Base-by-base conservation (phyloP, 2,113 vertebrate genomes). In the Cariama cristata region DNA sequence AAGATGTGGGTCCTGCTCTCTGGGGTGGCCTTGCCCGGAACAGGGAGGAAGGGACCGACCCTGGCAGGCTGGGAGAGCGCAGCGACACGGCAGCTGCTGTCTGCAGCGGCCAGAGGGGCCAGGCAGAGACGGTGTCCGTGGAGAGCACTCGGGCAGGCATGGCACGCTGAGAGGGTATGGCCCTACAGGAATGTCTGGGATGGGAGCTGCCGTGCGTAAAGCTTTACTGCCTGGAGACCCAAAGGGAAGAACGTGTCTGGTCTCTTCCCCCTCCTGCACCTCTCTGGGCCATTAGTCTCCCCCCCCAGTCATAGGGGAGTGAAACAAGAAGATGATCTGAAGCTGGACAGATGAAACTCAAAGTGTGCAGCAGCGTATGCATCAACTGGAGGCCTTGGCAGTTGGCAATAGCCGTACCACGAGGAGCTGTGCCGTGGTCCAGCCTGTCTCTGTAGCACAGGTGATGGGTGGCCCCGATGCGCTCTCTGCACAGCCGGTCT, bases 361-460 rank as follows among this genome's bases (percentile, higher is more conserved):
- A 68, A 22, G 56, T 0, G 24, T 62, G 19, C 21, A 11, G 28
- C 59, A 26, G 24, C 35, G 0, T 5, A 5, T 40, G 22, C 33
- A 9, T 32, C 27, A 21, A 44, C 26, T 10, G 68, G 68, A 80
- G 22, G 20, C 42, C 47, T 40, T 14, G 12, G 12, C 38, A 6
- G 45, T 9, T 49, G 67, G 52, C 30, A 27, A 1, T 1, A 17
- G 45, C 10, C 6, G 1, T 30, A 5, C 23, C 35, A 6, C 2
- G 6, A 23, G 73, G 49, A 62, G 58, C 83, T 44, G 26, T 27
- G 49, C 52, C 19, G 0, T 20, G 58, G 30, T 45, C 53, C 83
- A 55, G 1, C 40, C 21, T 20, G 40, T 24, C 55, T 63, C 53
- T 7, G 19, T 14, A 11, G 60, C 28, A 5, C 18, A 16, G 19